Evolutionary conservation across 2,113 vertebrate species (phyloP).

Genomic region (Abramis brama): DNA sequence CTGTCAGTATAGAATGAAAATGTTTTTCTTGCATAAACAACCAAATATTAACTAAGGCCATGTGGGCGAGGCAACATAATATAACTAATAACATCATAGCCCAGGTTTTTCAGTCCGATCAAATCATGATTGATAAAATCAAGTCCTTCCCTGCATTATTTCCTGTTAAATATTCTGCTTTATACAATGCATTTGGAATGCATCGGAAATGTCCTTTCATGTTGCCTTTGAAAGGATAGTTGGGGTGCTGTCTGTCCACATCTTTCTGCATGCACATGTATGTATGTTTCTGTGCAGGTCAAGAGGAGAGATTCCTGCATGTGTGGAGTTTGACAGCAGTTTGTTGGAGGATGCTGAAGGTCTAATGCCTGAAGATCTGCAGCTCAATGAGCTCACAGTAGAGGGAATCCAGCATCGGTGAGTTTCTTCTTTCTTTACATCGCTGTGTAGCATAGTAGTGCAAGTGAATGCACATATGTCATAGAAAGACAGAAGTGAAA

Average conservation of each 20-base stretch:
- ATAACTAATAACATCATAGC: background rate
- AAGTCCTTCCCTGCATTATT: background rate
- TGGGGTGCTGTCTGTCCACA: background rate
- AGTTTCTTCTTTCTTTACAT: background rate
- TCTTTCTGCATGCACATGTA: background rate
- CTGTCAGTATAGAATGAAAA: background rate
- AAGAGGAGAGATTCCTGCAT: constrained; percentile 70
- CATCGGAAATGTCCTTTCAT: background rate
- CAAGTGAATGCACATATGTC: background rate
- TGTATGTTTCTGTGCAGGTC: constrained; percentile 72
- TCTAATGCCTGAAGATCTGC: constrained; percentile 79
- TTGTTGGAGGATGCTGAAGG: constrained; percentile 84
- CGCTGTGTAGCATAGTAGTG: background rate
- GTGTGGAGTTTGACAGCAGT: constrained; percentile 84
- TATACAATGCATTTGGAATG: background rate
- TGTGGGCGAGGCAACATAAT: background rate
- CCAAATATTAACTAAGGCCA: background rate
- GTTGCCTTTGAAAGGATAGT: background rate
- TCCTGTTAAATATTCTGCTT: background rate
- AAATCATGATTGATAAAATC: background rate
- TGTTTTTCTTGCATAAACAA: background rate
- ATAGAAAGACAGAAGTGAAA: constrained; percentile 24
- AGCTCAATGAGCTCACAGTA: constrained; percentile 90
- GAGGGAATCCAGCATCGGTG: constrained; percentile 90
- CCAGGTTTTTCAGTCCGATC: background rate